Base-by-base conservation (phyloP, 2,797 vertebrate genomes). In the Sebastes matsubarae region DNA sequence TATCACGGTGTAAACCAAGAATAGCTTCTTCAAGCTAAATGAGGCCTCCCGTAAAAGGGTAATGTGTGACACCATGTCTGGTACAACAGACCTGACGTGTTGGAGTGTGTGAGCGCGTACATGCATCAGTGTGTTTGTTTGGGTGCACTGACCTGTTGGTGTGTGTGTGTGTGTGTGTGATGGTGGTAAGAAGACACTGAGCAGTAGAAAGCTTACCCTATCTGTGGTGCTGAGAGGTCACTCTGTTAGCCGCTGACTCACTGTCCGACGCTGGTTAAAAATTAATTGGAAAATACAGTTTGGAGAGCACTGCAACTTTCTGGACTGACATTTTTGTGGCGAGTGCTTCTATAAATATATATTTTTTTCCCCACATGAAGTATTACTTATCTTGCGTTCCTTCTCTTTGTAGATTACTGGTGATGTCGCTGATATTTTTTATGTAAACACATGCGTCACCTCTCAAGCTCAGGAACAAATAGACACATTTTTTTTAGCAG, bases 161-260 rank as follows among this genome's bases (percentile, higher is more conserved):
- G 29, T 59, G 61, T 68, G 14, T 42, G 36, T 29, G 29, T 29
- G 5, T 66, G 64, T 67, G 65, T 25, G 71, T 65, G 83, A 76
- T 72, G 75, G 34, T 13, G 30, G 91, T 91, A 92, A 94, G 86
- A 77, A 77, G 89, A 91, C 78, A 88, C 88, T 72, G 55, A 70
- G 71, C 78, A 46, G 64, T 67, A 76, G 82, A 86, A 84, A 88
- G 77, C 85, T 71, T 34, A 85, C 61, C 72, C 77, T n/a, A 29
- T 85, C 74, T 10, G 63, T 18, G 27, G 34, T 54, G 75, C 83
- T 72, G 77, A 82, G 63, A 85, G 86, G 85, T 92, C 89, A 82
- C 68, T 77, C 54, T 52, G 74, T 74, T 59, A 71, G 73, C 82
- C 2, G 76, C 89, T 86, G 87, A 89, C 89, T 91, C 85, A 79